A percentile compares a stretch with the other conserved stretches of the same genome.
These are phyloP conservation scores for Mactra quadrangularis DNA, from an alignment of 1,140 invertebrate species.

Conservation along the genomic window DNA sequence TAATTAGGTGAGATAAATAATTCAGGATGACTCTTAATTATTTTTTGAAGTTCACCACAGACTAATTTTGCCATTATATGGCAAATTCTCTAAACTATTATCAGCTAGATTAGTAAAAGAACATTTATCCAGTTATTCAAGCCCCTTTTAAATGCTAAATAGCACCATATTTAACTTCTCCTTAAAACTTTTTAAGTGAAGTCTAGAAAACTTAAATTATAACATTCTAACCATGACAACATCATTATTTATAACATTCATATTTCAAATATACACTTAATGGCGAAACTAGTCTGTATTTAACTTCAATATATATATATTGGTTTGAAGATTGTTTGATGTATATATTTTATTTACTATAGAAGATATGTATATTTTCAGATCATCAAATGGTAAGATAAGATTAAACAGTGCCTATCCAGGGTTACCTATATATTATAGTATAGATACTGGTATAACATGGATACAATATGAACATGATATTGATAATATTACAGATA, in stretches of 20 bases:
- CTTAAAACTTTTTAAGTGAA: no score
- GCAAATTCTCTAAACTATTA: no score
- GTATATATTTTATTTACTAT: constrained; percentile 15
- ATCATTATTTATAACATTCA: neutral
- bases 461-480: constrained; percentile 67
- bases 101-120: no score
- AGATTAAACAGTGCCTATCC: constrained; percentile 71
- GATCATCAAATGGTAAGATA: constrained; percentile 66
- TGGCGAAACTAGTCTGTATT: neutral
- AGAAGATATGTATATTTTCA: constrained; percentile 25
- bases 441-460: constrained; percentile 66
- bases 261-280: neutral
- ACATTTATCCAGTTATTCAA: no score
- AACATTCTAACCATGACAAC: neutral
- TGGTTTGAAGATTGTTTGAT: neutral
- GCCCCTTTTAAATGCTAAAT: no score
- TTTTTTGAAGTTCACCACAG: no score
- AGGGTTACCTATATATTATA: constrained; percentile 72
- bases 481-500: constrained; percentile 58
- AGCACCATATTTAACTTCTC: no score
- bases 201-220: no score
- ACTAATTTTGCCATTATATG: no score
- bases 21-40: no score
- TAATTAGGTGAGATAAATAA: no score
- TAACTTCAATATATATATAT: neutral